phyloP scores from a whole-genome alignment of 2,888 invertebrate genomes.

The Alloscopus bannaensis region DNA sequence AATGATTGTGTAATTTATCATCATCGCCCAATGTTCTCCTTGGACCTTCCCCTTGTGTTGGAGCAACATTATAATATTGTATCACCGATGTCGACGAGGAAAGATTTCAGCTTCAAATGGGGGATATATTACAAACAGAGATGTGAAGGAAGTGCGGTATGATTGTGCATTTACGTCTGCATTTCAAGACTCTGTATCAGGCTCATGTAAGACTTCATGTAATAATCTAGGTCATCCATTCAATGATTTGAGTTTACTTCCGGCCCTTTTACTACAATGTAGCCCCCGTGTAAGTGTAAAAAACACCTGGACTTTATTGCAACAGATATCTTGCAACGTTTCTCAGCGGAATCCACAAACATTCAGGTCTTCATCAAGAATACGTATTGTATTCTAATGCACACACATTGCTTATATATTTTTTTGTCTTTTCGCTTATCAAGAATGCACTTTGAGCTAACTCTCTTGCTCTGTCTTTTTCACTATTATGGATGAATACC shows the following conservation, averaged over 20 bases:
- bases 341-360: not conserved
- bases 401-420: no score
- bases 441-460: not conserved
- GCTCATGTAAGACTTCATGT: no score
- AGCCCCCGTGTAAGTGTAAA: slow-evolving; percentile 47
- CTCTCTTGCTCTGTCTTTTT: not conserved
- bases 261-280: slow-evolving; percentile 48
- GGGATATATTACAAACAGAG: no score
- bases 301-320: slow-evolving; percentile 51
- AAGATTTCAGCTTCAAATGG: no score
- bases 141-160: no score
- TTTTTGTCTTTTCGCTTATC: not conserved
- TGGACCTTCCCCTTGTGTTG: slow-evolving; percentile 42
- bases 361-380: not conserved
- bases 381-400: not conserved
- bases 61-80: no score
- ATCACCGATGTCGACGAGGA: no score
- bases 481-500: not conserved
- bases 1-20: no score
- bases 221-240: slow-evolving; percentile 58
- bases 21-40: no score
- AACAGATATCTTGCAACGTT: slow-evolving; percentile 6
- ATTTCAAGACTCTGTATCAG: no score
- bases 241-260: slow-evolving; percentile 60
- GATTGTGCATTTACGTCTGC: no score